Evolutionary conservation across 1,140 invertebrate genomes (phyloP), one percentile per base, ranked within the genome.

Genomic region (Micrasema longulum): DNA sequence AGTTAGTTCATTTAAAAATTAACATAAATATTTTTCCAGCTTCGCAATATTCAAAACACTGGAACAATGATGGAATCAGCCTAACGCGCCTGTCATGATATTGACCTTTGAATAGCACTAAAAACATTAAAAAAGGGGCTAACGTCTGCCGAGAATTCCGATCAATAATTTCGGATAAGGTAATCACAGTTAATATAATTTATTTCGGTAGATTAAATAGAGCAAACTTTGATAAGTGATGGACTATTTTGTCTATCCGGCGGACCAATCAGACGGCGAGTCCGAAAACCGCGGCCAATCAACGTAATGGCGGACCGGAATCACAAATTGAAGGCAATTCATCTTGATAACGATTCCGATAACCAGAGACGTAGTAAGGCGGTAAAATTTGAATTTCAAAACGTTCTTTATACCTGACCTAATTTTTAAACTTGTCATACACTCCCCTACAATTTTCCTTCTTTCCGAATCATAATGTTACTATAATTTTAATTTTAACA

Each of bases 311-410:
- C 69, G 73, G 43, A 41, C 57, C 71, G 45, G 43, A 73, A 69
- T 73, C 73, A 74, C 73, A 74, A 71, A 74, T 67, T 71, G 73
- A 70, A 57, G 69, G 68, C 73, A 45, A 74, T 74, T 71, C 73
- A 71, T 74, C 73, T 71, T 63, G 72, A 70, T 70, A 74, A 74
- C 72, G 68, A 74, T 70, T 66, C 64, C 23, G 12, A 60, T 72
- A 36, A 23, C 22, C 23, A 62, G 52, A 23, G 23, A 5, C 22
- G 60, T 11, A 64, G 16, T 55, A 5, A 3, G 7, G 7, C 22
- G 12, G n/a, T n/a, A n/a, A n/a, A n/a, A n/a, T n/a, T n/a, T n/a
- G n/a, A n/a, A n/a, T n/a, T n/a, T n/a, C n/a, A n/a, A n/a, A n/a
- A n/a, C n/a, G n/a, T n/a, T n/a, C n/a, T n/a, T n/a, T n/a, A n/a